Evolutionary conservation across 2,888 invertebrate genomes (phyloP), one percentile per base, ranked within the genome.

Genomic region (Lydus trimaculatus): DNA sequence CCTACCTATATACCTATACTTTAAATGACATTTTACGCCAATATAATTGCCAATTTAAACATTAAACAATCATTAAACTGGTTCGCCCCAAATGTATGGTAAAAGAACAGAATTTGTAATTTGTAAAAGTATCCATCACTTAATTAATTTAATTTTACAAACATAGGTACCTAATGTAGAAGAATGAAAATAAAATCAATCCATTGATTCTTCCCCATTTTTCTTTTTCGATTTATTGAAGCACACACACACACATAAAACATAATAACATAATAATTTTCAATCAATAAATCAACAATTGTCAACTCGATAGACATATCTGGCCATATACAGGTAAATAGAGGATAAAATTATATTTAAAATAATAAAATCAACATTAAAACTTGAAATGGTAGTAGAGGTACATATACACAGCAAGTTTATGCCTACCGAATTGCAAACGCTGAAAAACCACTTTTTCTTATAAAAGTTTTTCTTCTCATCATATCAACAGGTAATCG

Each of bases 221-320:
- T n/a, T n/a, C n/a, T n/a, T n/a, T n/a, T n/a, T n/a, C n/a, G n/a
- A n/a, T 28, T 4, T 28, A 28, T 28, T 28, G 4, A 28, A 28
- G 28, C 28, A 28, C 28, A 28, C 28, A 28, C 28, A n/a, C 11
- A 28, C 28, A 28, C 28, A n/a, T 4, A 23, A 52, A 52, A 52
- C 48, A n/a, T n/a, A n/a, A n/a, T n/a, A 72, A 76, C 75, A 76
- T 76, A 74, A 76, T 78, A 76, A 78, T 76, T 75, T 73, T 58
- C 71, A 71, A 73, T 76, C 74, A 43, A 76, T 76, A 78, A 78
- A 78, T 76, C 78, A 78, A 23, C 76, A 73, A 75, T 70, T 69
- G 68, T 64, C 68, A 71, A 58, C 69, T 8, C 8, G 4, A 52
- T 52, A 52, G 48, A 52, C 48, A 23, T 48, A 48, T 48, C 48